phyloP scores from a whole-genome alignment of 2,797 vertebrate genomes.

The Crocodylus rhombifer region DNA sequence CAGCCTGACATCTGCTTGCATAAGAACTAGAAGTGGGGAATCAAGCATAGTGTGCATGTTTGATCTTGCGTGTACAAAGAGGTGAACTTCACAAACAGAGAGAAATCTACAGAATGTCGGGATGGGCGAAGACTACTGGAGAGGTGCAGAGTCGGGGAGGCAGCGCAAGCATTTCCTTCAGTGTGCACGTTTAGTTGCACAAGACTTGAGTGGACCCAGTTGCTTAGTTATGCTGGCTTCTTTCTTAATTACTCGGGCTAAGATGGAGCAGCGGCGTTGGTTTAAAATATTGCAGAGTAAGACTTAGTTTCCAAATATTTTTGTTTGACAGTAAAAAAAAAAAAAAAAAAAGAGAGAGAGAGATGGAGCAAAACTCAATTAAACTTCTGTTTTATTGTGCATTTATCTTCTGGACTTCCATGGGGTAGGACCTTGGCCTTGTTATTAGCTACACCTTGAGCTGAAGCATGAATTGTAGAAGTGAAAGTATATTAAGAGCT shows the following conservation, averaged over 20 bases:
- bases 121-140: rapidly evolving
- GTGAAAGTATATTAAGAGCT: background rate
- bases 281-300: background rate
- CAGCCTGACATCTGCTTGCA: background rate
- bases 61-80: background rate
- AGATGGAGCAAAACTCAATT: constrained; percentile 14
- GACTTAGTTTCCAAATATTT: constrained; percentile 49
- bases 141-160: rapidly evolving
- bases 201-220: background rate
- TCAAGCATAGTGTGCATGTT: background rate
- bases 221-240: constrained; percentile 36
- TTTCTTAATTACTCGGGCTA: constrained; percentile 36
- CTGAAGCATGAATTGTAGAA: constrained; percentile 23
- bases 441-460: background rate
- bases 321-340: background rate
- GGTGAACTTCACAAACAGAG: background rate
- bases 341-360: constrained; percentile 20
- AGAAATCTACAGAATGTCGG: background rate
- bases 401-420: rapidly evolving
- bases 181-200: background rate
- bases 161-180: background rate
- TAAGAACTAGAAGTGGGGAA: background rate
- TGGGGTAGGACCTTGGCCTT: constrained; percentile 37
- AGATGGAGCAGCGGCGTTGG: background rate
- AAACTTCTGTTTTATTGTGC: background rate